These are phyloP conservation scores for Phymatocera aterrima DNA, from an alignment of 2,888 invertebrate genomes.

Conservation along the genomic window DNA sequence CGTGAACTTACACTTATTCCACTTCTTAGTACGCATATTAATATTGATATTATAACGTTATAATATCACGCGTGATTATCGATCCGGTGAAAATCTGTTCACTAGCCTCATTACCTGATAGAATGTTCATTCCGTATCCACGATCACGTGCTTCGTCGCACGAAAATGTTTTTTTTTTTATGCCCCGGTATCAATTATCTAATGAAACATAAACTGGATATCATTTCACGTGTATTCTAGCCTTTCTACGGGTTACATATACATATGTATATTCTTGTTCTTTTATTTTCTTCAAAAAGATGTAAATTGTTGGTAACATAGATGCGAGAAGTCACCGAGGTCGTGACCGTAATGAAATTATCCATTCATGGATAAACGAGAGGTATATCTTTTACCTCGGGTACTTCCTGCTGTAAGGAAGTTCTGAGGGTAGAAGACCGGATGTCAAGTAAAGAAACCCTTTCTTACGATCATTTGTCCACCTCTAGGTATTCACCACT, in stretches of 20 bases:
- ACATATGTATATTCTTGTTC: background rate
- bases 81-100: conserved; percentile 18
- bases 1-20: background rate
- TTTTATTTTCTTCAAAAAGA: background rate
- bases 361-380: conserved; percentile 27
- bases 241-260: too few relatives aligned
- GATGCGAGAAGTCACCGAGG: background rate
- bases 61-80: background rate
- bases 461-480: conserved; percentile 30
- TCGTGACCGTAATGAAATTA: conserved; percentile 8
- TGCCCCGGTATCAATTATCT: too few relatives aligned
- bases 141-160: background rate
- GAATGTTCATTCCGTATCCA: conserved; percentile 6
- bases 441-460: conserved; percentile 43
- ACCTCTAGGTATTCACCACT: conserved; percentile 40
- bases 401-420: conserved; percentile 29
- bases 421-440: conserved; percentile 13
- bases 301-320: background rate
- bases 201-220: too few relatives aligned
- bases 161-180: background rate
- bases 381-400: conserved; percentile 14
- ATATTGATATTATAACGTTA: conserved; percentile 9
- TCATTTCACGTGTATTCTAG: too few relatives aligned
- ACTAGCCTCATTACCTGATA: conserved; percentile 24
- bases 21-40: background rate